phyloP scores from a whole-genome alignment of 1,140 invertebrate species.

The Bradysia coprophila region DNA sequence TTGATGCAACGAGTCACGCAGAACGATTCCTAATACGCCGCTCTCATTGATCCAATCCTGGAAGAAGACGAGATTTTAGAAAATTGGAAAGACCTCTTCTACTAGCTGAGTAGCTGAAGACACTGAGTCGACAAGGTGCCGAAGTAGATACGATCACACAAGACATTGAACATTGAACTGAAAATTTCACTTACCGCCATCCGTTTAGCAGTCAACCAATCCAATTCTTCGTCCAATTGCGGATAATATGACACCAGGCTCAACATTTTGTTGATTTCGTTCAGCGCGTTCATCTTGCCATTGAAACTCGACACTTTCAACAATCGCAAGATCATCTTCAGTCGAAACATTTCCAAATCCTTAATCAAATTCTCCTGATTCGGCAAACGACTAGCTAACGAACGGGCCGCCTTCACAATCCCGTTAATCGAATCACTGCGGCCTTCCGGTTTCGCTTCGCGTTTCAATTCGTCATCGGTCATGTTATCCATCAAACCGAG shows the following conservation, averaged over 20 bases:
- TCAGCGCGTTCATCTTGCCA: constrained; percentile 97
- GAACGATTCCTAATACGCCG: constrained; percentile 85
- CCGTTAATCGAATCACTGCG: constrained; percentile 84
- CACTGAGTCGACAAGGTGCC: no score
- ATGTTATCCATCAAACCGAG: constrained; percentile 80
- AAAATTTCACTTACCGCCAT: constrained; percentile 58
- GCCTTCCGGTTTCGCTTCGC: constrained; percentile 89
- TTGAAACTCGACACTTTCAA: constrained; percentile 96
- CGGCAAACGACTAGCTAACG: constrained; percentile 57
- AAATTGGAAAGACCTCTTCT: no score
- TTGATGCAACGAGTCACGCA: constrained; percentile 90
- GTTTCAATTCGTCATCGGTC: constrained; percentile 93
- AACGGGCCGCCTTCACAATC: constrained; percentile 78
- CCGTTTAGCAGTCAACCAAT: constrained; percentile 83
- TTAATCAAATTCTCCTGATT: constrained; percentile 70
- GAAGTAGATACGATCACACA: constrained; percentile 5
- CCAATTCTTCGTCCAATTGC: constrained; percentile 50
- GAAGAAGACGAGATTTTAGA: no score
- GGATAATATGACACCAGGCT: constrained; percentile 77
- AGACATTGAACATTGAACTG: constrained; percentile 3
- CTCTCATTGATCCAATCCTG: constrained; percentile 96
- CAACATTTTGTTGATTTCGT: constrained; percentile 97
- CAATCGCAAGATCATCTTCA: constrained; percentile 91
- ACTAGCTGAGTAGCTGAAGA: no score
- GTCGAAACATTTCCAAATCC: constrained; percentile 83